Conservation (phyloP, 2,888 invertebrate species). For the Clanis bilineata region DNA sequence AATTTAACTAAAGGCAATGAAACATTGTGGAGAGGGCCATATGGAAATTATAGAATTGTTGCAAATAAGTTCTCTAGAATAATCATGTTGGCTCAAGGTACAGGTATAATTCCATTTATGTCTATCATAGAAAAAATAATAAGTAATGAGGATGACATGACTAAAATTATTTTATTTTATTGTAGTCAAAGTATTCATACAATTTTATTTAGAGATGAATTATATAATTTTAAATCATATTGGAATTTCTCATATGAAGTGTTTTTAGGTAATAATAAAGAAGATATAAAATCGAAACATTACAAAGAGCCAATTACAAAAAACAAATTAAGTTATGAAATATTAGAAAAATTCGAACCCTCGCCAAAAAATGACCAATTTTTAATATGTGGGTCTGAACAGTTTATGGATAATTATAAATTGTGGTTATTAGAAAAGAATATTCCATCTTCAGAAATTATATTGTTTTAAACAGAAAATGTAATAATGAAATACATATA, state of each 20-base stretch:
- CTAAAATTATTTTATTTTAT: slow-evolving; percentile 83
- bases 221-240: slow-evolving; percentile 81
- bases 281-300: slow-evolving; percentile 57
- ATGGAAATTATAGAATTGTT: slow-evolving; percentile 80
- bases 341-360: slow-evolving; percentile 57
- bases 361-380: slow-evolving; percentile 60
- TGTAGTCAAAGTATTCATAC: slow-evolving; percentile 82
- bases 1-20: slow-evolving; percentile 67
- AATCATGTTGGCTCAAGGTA: slow-evolving; percentile 85
- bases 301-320: slow-evolving; percentile 70
- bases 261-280: slow-evolving; percentile 67
- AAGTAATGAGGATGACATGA: slow-evolving; percentile 85
- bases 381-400: slow-evolving; percentile 84
- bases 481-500: no score
- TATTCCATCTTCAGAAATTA: slow-evolving; percentile 50
- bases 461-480: slow-evolving; percentile 67
- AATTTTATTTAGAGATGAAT: slow-evolving; percentile 83
- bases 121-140: slow-evolving; percentile 84
- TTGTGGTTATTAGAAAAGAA: slow-evolving; percentile 43
- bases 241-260: slow-evolving; percentile 90
- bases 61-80: slow-evolving; percentile 66
- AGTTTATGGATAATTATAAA: slow-evolving; percentile 78
- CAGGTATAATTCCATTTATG: slow-evolving; percentile 88
- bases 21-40: slow-evolving; percentile 88
- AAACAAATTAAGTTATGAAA: slow-evolving; percentile 52